Evolutionary conservation across 2,888 invertebrate species (phyloP).

Genomic region (Galerucella pusilla): DNA sequence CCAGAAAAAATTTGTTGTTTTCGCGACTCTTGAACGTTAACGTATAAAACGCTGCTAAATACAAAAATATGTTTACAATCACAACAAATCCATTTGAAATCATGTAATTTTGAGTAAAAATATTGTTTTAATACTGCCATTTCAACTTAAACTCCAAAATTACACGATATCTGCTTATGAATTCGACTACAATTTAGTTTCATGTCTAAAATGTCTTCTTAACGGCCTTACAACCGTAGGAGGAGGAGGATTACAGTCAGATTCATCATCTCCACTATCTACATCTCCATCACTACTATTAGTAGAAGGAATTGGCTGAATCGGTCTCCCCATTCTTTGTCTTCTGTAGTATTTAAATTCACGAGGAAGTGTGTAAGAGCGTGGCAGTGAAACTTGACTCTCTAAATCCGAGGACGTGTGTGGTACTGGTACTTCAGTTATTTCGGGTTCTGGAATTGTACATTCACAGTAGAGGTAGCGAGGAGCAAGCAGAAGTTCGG

Average conservation of each 20-base stretch:
- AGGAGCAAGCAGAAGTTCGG: constrained; percentile 83
- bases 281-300: constrained; percentile 87
- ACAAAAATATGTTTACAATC: constrained; percentile 3
- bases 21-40: not conserved
- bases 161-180: not conserved
- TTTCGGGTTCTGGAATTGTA: constrained; percentile 58
- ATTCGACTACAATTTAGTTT: constrained; percentile 68
- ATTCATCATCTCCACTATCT: constrained; percentile 79
- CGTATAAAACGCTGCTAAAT: not conserved
- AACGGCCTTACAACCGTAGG: constrained; percentile 62
- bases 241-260: constrained; percentile 63
- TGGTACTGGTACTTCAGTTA: constrained; percentile 56
- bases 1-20: not conserved
- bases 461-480: constrained; percentile 73
- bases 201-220: constrained; percentile 68
- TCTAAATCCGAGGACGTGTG: constrained; percentile 74
- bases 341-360: constrained; percentile 84
- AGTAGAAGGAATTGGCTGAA: constrained; percentile 80
- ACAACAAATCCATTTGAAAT: constrained; percentile 1
- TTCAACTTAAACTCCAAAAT: not conserved
- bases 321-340: constrained; percentile 66
- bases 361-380: constrained; percentile 86
- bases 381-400: constrained; percentile 83
- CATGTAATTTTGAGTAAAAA: not conserved
- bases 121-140: not conserved